Evolutionary conservation across 2,888 invertebrate genomes (phyloP).

Genomic region (Masnerella sp.): DNA sequence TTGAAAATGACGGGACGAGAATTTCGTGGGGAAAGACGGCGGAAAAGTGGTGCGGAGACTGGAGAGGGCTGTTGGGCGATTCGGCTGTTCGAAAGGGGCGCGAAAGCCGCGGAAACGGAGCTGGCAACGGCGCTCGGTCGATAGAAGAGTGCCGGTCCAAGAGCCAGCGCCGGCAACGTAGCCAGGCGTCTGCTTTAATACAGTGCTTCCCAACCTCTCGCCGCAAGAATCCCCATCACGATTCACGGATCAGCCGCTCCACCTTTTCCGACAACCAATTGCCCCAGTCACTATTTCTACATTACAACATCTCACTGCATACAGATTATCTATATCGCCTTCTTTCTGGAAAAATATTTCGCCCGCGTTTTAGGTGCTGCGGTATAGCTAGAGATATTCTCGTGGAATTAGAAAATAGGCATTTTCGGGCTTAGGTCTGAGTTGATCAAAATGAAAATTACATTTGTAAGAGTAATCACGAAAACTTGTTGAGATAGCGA

Average conservation of each 20-base stretch:
- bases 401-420: too few relatives aligned
- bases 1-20: constrained; percentile 46
- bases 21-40: constrained; percentile 44
- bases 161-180: constrained; percentile 71
- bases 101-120: constrained; percentile 73
- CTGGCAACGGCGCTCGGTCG: constrained; percentile 76
- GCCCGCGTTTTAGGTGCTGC: too few relatives aligned
- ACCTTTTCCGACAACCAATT: constrained; percentile 27
- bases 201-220: constrained; percentile 69
- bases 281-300: constrained; percentile 9
- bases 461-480: too few relatives aligned
- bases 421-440: too few relatives aligned
- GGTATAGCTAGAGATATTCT: too few relatives aligned
- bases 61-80: constrained; percentile 62
- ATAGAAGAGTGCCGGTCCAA: constrained; percentile 74
- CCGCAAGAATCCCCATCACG: constrained; percentile 30
- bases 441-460: too few relatives aligned
- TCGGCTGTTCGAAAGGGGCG: constrained; percentile 74
- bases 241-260: constrained; percentile 1
- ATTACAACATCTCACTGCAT: not conserved
- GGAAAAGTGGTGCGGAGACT: constrained; percentile 50
- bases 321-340: not conserved
- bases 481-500: too few relatives aligned
- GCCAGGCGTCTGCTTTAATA: constrained; percentile 73
- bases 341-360: not conserved